These are phyloP conservation scores for Heliconius hewitsoni DNA, from an alignment of 1,140 invertebrate genomes.

Conservation along the genomic window DNA sequence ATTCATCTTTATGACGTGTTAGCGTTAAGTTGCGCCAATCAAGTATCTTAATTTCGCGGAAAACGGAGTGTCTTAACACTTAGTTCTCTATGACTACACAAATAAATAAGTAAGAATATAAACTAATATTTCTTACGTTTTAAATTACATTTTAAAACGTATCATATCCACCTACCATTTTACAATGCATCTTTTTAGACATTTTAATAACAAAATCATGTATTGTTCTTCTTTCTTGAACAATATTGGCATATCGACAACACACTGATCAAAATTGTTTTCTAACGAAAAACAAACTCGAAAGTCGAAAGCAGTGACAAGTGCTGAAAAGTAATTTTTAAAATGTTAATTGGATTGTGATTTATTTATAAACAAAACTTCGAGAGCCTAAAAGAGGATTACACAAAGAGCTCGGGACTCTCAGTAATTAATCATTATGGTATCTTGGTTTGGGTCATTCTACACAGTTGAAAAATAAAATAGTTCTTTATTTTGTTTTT, in stretches of 20 bases:
- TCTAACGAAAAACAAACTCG: slow-evolving; percentile 5
- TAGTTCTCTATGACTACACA: too few relatives aligned
- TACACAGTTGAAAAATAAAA: neutral
- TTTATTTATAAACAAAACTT: slow-evolving; percentile 14
- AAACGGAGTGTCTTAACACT: too few relatives aligned
- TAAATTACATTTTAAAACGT: too few relatives aligned
- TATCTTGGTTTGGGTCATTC: slow-evolving; percentile 1
- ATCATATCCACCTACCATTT: neutral
- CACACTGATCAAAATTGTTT: neutral
- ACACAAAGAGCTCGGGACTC: neutral
- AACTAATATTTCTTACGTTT: too few relatives aligned
- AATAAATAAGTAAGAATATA: too few relatives aligned
- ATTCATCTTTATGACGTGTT: too few relatives aligned
- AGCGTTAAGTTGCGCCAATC: too few relatives aligned
- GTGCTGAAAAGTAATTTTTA: neutral
- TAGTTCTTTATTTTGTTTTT: neutral
- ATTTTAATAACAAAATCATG: neutral
- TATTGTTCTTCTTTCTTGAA: neutral
- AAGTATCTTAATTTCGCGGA: too few relatives aligned
- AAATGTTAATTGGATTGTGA: slow-evolving; percentile 7
- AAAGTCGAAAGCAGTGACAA: slow-evolving; percentile 4
- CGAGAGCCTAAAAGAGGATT: slow-evolving; percentile 11
- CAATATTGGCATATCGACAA: neutral
- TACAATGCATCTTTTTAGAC: neutral
- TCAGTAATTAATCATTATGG: neutral